Evolutionary conservation across 37 sponge, comb jelly and placozoan genomes (phyloP).

Genomic region (Mnemiopsis leidyi): DNA sequence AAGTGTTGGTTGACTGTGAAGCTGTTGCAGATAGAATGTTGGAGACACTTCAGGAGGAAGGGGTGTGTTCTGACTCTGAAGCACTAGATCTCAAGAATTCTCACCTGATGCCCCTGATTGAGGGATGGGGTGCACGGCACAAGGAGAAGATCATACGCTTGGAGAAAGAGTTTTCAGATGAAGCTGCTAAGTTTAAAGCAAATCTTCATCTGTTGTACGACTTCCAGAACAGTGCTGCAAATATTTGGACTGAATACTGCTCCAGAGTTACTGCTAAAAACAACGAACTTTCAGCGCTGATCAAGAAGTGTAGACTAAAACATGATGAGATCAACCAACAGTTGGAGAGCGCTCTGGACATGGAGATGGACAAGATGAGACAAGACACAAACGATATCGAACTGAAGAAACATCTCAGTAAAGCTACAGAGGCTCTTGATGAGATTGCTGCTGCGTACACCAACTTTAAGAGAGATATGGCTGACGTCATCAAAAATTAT

Average conservation of each 20-base stretch:
- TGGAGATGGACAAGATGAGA: conserved; percentile 65
- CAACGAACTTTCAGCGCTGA: neutral
- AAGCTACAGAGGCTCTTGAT: neutral
- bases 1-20: neutral
- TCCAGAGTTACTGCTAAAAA: neutral
- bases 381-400: conserved; percentile 54
- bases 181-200: conserved; percentile 14
- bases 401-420: conserved; percentile 25
- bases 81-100: neutral
- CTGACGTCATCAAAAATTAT: conserved; percentile 9
- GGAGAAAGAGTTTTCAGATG: conserved; percentile 22
- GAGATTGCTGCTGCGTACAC: conserved; percentile 49
- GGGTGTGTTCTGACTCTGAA: conserved; percentile 26
- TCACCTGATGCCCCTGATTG: conserved; percentile 27
- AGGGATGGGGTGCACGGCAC: neutral
- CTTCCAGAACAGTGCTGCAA: conserved; percentile 20
- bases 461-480: conserved; percentile 3
- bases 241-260: conserved; percentile 45
- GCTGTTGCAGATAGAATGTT: conserved; percentile 43
- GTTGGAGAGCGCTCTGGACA: conserved; percentile 63
- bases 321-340: conserved; percentile 52
- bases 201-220: conserved; percentile 52
- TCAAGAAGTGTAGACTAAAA: conserved; percentile 2
- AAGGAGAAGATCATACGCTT: neutral
- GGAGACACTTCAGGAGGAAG: neutral